Percentiles rank a stretch among this genome's conserved stretches.
Conservation (phyloP, 2,113 vertebrate species). For the Climacteris rufus region DNA sequence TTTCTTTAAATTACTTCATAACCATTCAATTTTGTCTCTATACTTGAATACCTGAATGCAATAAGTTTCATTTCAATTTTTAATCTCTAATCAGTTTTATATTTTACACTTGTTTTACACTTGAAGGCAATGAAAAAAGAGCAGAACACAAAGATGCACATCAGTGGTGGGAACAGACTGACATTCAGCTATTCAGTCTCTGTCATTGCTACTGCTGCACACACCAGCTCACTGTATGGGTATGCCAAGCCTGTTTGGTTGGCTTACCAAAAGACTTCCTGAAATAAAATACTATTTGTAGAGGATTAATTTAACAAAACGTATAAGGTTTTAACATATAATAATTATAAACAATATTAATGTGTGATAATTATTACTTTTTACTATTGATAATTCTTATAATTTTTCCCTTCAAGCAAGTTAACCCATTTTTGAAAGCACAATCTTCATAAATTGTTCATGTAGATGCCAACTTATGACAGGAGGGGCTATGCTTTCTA, state of each 20-base stretch:
- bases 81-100: neutral
- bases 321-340: neutral
- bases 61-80: neutral
- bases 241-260: neutral
- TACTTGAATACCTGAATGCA: neutral
- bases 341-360: neutral
- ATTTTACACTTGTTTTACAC: neutral
- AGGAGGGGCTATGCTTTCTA: neutral
- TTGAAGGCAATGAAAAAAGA: neutral
- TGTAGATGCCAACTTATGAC: accelerated
- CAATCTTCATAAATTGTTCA: neutral
- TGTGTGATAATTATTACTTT: neutral
- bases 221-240: neutral
- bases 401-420: neutral
- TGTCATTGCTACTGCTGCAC: neutral
- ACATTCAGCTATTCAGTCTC: neutral
- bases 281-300: neutral
- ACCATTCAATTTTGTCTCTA: neutral
- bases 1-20: neutral
- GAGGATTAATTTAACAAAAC: neutral
- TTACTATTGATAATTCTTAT: neutral
- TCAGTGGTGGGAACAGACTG: neutral
- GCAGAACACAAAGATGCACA: neutral
- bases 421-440: neutral
- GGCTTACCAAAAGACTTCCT: neutral